These are phyloP conservation scores for Heterocephalus glaber DNA, from an alignment of 2,113 vertebrate species.

Conservation along the genomic window DNA sequence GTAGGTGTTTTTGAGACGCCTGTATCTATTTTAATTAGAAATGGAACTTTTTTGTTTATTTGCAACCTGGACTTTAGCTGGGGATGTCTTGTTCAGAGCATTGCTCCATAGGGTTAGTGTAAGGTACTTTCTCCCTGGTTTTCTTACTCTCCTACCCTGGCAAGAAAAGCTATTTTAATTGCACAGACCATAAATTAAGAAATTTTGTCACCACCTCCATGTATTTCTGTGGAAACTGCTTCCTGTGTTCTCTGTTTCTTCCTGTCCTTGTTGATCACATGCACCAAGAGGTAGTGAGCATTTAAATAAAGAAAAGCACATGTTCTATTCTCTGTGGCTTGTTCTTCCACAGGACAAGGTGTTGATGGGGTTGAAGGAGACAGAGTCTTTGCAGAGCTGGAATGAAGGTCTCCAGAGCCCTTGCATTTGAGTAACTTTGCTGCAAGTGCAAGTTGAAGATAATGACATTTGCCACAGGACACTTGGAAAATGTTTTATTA, in stretches of 20 bases:
- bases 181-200: neutral
- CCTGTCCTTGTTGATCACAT: neutral
- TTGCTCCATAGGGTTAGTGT: accelerated
- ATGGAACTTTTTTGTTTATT: neutral
- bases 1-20: neutral
- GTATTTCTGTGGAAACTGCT: accelerated
- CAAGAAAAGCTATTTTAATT: neutral
- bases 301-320: neutral
- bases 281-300: neutral
- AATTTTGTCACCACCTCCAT: neutral
- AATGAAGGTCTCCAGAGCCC: neutral
- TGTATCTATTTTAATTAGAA: neutral
- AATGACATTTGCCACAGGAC: neutral
- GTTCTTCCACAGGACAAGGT: neutral
- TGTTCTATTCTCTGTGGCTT: neutral
- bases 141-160: neutral
- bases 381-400: accelerated
- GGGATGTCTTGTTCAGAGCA: neutral
- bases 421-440: neutral
- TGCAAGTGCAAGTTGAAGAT: neutral
- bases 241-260: neutral
- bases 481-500: neutral
- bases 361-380: accelerated
- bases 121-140: neutral
- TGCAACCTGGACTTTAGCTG: neutral